These are phyloP conservation scores for Cladopsammia gracilis DNA, from an alignment of 64 coral and sea anemone species.

Conservation along the genomic window DNA sequence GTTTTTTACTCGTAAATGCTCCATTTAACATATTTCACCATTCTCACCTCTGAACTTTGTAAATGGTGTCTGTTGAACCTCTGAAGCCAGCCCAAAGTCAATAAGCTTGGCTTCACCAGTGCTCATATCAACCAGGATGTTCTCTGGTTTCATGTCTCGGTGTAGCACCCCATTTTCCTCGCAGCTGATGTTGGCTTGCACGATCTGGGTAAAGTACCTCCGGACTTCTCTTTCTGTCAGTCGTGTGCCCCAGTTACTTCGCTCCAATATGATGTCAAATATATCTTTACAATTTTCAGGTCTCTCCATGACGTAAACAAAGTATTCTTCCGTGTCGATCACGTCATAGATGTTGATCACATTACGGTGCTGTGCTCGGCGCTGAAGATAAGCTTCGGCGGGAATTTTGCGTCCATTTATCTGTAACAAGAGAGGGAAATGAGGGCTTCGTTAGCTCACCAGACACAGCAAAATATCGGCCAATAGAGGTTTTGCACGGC, in stretches of 20 bases:
- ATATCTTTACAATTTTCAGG: slow-evolving; percentile 4
- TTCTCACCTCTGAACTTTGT: neutral
- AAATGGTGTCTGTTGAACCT: neutral
- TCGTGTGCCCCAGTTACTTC: neutral
- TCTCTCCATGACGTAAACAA: slow-evolving; percentile 17
- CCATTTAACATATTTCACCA: neutral
- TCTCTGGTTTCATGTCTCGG: slow-evolving; percentile 12
- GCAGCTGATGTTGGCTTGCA: slow-evolving; percentile 25
- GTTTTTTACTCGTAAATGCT: too few species aligned
- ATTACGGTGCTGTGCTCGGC: neutral
- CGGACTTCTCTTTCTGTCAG: neutral
- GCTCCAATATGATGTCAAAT: neutral
- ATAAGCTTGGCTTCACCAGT: slow-evolving; percentile 25
- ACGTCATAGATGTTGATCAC: neutral
- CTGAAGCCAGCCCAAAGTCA: slow-evolving; percentile 26
- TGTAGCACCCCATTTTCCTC: slow-evolving; percentile 33
- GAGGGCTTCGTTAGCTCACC: neutral
- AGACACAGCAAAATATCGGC: too few species aligned
- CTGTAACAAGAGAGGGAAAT: neutral
- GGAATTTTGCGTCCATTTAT: neutral
- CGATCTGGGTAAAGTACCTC: neutral
- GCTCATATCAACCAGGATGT: neutral
- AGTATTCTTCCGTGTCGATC: neutral
- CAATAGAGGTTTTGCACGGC: too few species aligned
- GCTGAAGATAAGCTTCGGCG: neutral